phyloP scores from a whole-genome alignment of 1,140 invertebrate genomes.

The Cephus cinctus region DNA sequence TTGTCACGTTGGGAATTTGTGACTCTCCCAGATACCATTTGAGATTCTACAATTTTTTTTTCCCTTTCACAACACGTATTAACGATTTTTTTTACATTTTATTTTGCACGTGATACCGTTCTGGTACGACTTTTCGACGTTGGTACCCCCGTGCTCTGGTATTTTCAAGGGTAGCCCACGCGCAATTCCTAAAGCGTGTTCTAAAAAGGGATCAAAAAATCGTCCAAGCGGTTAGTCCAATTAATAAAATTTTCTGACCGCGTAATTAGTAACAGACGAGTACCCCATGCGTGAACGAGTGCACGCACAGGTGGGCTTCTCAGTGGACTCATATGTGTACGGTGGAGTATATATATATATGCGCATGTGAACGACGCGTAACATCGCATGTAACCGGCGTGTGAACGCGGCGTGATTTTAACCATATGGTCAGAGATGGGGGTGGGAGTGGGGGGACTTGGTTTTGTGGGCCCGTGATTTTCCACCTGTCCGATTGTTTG shows the following conservation, averaged over 20 bases:
- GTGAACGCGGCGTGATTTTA: slow-evolving; percentile 32
- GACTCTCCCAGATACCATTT: slow-evolving; percentile 35
- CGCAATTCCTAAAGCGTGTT: too few relatives aligned
- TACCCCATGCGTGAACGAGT: slow-evolving; percentile 28
- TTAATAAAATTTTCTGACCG: slow-evolving; percentile 17
- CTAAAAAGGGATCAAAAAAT: too few relatives aligned
- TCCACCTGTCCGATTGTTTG: slow-evolving; percentile 29
- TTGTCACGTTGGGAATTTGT: slow-evolving; percentile 46
- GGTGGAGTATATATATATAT: too few relatives aligned
- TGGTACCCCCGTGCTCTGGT: too few relatives aligned
- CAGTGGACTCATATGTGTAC: too few relatives aligned
- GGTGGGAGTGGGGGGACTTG: too few relatives aligned
- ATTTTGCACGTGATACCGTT: too few relatives aligned
- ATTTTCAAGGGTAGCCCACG: too few relatives aligned
- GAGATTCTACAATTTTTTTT: slow-evolving; percentile 39
- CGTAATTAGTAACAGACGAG: slow-evolving; percentile 16
- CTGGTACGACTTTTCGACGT: too few relatives aligned
- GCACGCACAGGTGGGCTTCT: slow-evolving; percentile 22
- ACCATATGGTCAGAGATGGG: slow-evolving; percentile 32
- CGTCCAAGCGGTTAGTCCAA: slow-evolving; percentile 12
- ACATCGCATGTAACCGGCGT: slow-evolving; percentile 26
- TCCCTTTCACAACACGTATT: too few relatives aligned
- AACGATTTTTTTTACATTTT: too few relatives aligned
- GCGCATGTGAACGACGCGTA: too few relatives aligned
- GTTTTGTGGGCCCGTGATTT: slow-evolving; percentile 29